Evolutionary conservation across 2,113 vertebrate species (phyloP).

Genomic region (Cyanocitta stelleri): DNA sequence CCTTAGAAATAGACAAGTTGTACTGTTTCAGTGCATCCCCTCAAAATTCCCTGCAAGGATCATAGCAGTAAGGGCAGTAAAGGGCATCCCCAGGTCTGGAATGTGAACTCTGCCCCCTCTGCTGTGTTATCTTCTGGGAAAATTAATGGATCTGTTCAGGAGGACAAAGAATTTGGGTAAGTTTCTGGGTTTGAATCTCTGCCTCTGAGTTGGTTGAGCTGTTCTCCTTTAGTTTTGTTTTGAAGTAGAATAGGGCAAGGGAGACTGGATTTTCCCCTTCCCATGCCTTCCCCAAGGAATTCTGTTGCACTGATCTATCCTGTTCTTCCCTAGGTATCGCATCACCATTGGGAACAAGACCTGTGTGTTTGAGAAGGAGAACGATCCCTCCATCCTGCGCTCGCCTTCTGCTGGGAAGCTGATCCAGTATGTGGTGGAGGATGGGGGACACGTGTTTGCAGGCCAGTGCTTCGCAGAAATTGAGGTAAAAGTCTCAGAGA

Average conservation of each 20-base stretch:
- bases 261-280: neutral
- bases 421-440: conserved; percentile 95
- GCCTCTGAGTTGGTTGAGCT: neutral
- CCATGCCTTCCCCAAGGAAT: neutral
- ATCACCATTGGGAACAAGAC: conserved; percentile 99
- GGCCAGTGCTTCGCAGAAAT: conserved; percentile 98
- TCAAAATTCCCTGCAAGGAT: neutral
- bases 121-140: neutral
- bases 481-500: conserved; percentile 76
- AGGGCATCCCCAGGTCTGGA: neutral
- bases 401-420: conserved; percentile 95
- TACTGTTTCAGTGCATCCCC: neutral
- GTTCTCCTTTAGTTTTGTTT: neutral
- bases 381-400: conserved; percentile 92
- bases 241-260: neutral
- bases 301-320: neutral
- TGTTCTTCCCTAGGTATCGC: conserved; percentile 79
- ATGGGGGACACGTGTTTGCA: conserved; percentile 93
- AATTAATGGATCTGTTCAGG: neutral
- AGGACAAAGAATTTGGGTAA: neutral
- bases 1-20: neutral
- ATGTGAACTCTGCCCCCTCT: neutral
- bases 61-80: neutral
- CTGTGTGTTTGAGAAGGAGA: conserved; percentile 98
- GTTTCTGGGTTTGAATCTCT: neutral